Evolutionary conservation across 2,797 vertebrate genomes (phyloP).

Genomic region (Gymnoscopelus braueri): DNA sequence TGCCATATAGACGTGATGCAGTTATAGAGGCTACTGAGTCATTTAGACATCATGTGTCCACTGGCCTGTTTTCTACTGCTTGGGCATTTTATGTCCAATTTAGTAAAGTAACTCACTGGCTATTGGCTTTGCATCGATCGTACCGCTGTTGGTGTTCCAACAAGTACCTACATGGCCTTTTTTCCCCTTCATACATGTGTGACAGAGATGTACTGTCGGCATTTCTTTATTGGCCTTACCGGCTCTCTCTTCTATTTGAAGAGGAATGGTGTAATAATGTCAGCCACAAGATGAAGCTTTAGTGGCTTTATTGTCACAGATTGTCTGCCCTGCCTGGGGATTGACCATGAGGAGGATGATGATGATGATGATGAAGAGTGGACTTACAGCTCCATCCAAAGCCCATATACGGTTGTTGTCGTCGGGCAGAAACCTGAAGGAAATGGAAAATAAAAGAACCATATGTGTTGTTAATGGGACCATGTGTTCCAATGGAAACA

Average conservation of each 20-base stretch:
- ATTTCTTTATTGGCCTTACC: slow-evolving; percentile 42
- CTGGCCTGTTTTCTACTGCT: neutral
- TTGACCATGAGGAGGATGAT: no score
- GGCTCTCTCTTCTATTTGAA: slow-evolving; percentile 32
- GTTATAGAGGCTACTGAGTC: no score
- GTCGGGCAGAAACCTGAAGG: no score
- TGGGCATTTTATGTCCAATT: slow-evolving; percentile 44
- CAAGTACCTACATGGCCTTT: slow-evolving; percentile 44
- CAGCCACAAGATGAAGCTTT: slow-evolving; percentile 34
- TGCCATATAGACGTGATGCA: no score
- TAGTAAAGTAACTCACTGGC: slow-evolving; percentile 29
- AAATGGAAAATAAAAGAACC: no score
- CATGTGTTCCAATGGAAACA: no score
- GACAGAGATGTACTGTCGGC: slow-evolving; percentile 47
- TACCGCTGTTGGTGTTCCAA: slow-evolving; percentile 45
- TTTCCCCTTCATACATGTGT: slow-evolving; percentile 20
- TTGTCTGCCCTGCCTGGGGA: neutral
- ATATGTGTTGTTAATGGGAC: no score
- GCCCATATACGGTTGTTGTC: no score
- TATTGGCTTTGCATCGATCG: slow-evolving; percentile 53
- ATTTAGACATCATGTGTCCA: neutral
- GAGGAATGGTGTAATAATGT: slow-evolving; percentile 29
- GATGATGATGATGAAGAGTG: no score
- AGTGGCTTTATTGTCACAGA: slow-evolving; percentile 10
- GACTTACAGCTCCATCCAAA: no score